A percentile compares a stretch with the other conserved stretches of the same genome.
phyloP scores from a whole-genome alignment of 2,888 invertebrate species.

The Crossocerus cetratus region DNA sequence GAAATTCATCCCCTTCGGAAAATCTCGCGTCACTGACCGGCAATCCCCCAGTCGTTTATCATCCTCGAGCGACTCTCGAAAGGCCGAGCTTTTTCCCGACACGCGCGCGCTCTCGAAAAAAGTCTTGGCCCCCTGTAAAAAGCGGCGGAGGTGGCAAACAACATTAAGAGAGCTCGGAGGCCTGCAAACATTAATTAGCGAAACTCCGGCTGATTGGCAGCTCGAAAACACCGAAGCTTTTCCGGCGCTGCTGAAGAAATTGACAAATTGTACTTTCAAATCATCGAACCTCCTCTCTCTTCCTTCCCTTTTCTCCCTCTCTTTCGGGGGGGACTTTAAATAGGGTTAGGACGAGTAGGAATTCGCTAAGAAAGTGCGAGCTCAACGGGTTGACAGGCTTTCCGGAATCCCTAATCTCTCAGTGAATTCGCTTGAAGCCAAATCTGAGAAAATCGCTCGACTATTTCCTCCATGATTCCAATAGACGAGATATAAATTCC shows the following conservation, averaged over 20 bases:
- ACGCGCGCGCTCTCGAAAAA: too few species aligned
- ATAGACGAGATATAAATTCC: too few species aligned
- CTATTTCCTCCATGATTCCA: too few species aligned
- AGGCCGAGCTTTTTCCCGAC: too few species aligned
- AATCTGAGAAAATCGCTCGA: too few species aligned
- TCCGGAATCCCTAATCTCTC: too few species aligned
- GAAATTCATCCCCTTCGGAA: constrained; percentile 27
- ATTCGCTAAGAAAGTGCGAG: constrained; percentile 12
- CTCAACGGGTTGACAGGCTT: background rate
- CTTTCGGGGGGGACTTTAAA: constrained; percentile 53
- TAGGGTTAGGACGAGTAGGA: constrained; percentile 43
- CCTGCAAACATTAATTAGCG: constrained; percentile 60
- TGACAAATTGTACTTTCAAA: constrained; percentile 66
- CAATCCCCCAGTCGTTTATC: constrained; percentile 61
- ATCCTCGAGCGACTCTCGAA: constrained; percentile 29
- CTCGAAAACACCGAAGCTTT: constrained; percentile 55
- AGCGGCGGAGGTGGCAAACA: background rate
- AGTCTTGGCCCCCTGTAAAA: background rate
- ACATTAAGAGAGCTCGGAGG: background rate
- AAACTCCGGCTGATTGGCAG: constrained; percentile 61
- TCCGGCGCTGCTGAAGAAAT: constrained; percentile 50
- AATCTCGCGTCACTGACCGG: constrained; percentile 53
- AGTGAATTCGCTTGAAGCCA: too few species aligned
- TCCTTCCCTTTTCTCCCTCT: too few species aligned
- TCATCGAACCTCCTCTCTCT: too few species aligned